Evolutionary conservation across 2,113 vertebrate genomes (phyloP), one percentile per base, ranked within the genome.

Genomic region (Podarcis raffonei): DNA sequence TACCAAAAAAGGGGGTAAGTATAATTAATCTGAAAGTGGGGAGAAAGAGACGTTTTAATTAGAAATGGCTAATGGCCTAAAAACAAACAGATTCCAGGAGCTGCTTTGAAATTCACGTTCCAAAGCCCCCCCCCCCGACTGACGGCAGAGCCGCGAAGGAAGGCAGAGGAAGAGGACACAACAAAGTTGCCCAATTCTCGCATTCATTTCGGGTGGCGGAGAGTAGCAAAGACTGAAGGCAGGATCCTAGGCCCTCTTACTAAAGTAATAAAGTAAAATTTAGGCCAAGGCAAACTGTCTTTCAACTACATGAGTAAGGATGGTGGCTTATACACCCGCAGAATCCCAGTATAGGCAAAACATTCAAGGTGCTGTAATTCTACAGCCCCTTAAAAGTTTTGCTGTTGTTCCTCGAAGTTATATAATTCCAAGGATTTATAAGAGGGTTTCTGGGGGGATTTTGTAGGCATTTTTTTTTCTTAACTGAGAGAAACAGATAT

Each of bases 31-130:
- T 91, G 92, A 93, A 89, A 93, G 89, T 78, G 91, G 92, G 39
- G 85, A 91, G 93, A 91, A 91, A 94, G 94, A 93, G 68, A 92
- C 85, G 89, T 92, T 93, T 94, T 95, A 94, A 94, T 94, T 94
- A 94, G 95, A 94, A 95, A 93, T 82, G 90, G 92, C 77, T 83
- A 92, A 92, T 90, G 93, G 90, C 91, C 35, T 90, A 59, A 89
- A 65, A 89, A 32, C 77, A 66, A 66, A 30, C 69, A 5, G 77
- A 30, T 81, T 83, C 62, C 7, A 18, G 42, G 23, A 42, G 66
- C 4, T 22, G 7, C 37, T 89, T 85, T 65, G 83, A 89, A 85
- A 85, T 81, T 25, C 6, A 8, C 18, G 62, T 74, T 72, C n/a
- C 3, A 59, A 72, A 62, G 25, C 48, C 48, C 59, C 71, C 27